Evolutionary conservation across 2,797 vertebrate genomes (phyloP).

Genomic region (Spea hammondii): DNA sequence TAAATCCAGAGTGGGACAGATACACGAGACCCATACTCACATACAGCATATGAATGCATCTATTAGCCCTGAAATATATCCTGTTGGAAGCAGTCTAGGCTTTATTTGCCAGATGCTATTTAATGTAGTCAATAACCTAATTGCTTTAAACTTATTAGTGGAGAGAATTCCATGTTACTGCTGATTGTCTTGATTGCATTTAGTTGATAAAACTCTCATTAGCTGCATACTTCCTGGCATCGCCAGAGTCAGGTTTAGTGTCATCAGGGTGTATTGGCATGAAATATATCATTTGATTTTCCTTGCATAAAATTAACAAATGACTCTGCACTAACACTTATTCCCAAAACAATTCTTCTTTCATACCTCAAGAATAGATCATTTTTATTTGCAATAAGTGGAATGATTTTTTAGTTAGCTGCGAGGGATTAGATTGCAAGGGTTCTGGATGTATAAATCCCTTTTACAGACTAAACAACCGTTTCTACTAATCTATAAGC

Average conservation of each 20-base stretch:
- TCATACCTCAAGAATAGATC: not conserved
- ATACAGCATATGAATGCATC: not conserved
- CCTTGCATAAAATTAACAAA: not conserved
- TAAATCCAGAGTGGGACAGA: no score
- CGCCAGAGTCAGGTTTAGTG: not conserved
- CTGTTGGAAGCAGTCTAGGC: slow-evolving; percentile 40
- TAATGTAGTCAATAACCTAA: slow-evolving; percentile 54
- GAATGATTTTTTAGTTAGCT: not conserved
- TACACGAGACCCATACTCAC: no score
- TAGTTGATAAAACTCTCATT: slow-evolving; percentile 52
- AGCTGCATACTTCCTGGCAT: slow-evolving; percentile 38
- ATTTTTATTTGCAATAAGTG: not conserved
- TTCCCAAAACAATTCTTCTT: no score
- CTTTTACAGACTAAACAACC: no score
- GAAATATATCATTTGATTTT: not conserved
- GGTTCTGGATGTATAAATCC: not conserved
- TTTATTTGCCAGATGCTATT: slow-evolving; percentile 52
- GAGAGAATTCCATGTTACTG: slow-evolving; percentile 44
- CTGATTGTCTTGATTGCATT: slow-evolving; percentile 45
- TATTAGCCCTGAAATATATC: slow-evolving; percentile 32
- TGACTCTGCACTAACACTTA: not conserved
- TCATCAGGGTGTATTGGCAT: not conserved
- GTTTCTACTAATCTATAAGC: no score
- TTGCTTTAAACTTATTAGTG: slow-evolving; percentile 54
- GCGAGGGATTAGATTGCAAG: no score